Base-by-base conservation (phyloP, 37 sponge, comb jelly and placozoan species). In the Cladorhizidae sp. region DNA sequence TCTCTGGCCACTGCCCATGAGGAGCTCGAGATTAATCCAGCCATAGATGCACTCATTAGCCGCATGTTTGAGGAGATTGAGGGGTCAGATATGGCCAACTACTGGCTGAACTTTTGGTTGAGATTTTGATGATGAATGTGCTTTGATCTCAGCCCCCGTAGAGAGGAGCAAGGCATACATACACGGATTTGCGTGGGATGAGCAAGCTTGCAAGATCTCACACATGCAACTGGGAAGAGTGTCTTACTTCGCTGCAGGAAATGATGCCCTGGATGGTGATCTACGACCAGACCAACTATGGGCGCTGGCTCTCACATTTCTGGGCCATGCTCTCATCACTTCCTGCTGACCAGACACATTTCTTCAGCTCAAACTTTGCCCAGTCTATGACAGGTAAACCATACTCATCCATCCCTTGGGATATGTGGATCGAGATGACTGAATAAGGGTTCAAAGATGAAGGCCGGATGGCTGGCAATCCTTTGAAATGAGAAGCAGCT, bases 321-420 rank as follows among this genome's bases (percentile, higher is more conserved):
- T n/a, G n/a, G n/a, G n/a, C n/a, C n/a, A n/a, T n/a, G n/a, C n/a
- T n/a, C n/a, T n/a, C n/a, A n/a, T n/a, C n/a, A n/a, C n/a, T n/a
- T n/a, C n/a, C n/a, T n/a, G n/a, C n/a, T n/a, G n/a, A n/a, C n/a
- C n/a, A n/a, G n/a, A n/a, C n/a, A n/a, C n/a, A n/a, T 21, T 61
- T 61, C 25, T 61, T 61, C 62, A 61, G 17, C n/a, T 61, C 62
- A 61, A 61, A 61, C 62, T 61, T 61, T 61, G 62, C 25, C 22
- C 62, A 61, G 62, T 61, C 62, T 17, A 61, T 61, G 62, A 61
- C 62, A 61, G 62, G 62, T 22, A 61, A 61, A 61, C 62, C 62
- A 61, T 61, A 61, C 62, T 61, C 62, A n/a, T n/a, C n/a, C n/a
- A n/a, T n/a, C n/a, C n/a, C n/a, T n/a, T n/a, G n/a, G n/a, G n/a